Percentiles rank a stretch among this genome's conserved stretches.
Evolutionary conservation across 1,140 invertebrate genomes (phyloP).

Genomic region (Polyergus mexicanus): DNA sequence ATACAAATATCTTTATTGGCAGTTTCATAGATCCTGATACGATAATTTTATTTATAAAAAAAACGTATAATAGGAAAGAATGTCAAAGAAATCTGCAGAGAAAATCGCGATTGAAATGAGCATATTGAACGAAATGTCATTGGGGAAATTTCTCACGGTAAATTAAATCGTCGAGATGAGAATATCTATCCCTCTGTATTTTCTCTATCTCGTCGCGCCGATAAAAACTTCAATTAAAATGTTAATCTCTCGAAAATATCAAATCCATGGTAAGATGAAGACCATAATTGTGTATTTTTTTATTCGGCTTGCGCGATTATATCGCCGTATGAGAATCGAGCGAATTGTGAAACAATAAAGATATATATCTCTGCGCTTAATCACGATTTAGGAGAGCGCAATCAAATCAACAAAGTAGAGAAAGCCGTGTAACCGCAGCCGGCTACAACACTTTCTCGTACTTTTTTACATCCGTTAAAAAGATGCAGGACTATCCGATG

Average conservation of each 20-base stretch:
- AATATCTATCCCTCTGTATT: background rate
- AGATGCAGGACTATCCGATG: background rate
- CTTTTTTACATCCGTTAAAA: background rate
- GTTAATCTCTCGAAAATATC: slow-evolving; percentile 10
- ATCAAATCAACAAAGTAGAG: slow-evolving; percentile 1
- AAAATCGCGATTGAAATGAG: background rate
- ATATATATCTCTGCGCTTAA: background rate
- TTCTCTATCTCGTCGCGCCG: background rate
- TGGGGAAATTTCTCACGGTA: slow-evolving; percentile 19
- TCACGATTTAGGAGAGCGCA: background rate
- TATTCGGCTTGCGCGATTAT: background rate
- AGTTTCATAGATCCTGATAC: background rate
- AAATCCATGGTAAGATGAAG: background rate
- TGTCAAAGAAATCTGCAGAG: background rate
- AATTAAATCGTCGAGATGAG: slow-evolving; percentile 4
- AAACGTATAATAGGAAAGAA: background rate
- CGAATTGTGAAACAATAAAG: background rate
- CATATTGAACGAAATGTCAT: slow-evolving; percentile 42
- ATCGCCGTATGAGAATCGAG: background rate
- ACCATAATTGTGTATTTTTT: background rate
- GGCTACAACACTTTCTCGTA: slow-evolving; percentile 22
- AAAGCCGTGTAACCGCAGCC: slow-evolving; percentile 7
- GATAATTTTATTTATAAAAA: background rate
- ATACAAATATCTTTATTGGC: slow-evolving; percentile 9
- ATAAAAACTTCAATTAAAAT: slow-evolving; percentile 31